These are phyloP conservation scores for Maniola hyperantus DNA, from an alignment of 2,888 invertebrate species.

Conservation along the genomic window DNA sequence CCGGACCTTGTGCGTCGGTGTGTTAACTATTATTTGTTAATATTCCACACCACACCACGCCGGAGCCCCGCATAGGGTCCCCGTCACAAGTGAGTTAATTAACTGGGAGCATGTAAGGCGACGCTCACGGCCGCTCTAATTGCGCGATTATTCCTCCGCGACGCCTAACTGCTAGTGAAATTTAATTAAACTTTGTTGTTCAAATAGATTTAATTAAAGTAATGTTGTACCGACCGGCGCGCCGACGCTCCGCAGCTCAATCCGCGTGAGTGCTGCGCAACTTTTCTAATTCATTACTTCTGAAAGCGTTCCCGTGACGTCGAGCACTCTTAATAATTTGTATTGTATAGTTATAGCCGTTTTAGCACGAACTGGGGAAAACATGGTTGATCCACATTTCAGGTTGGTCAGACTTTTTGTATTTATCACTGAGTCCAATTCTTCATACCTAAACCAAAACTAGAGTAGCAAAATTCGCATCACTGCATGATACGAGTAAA, in stretches of 20 bases:
- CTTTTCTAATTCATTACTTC: conserved; percentile 83
- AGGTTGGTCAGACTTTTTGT: not conserved
- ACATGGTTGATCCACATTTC: conserved; percentile 7
- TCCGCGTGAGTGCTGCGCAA: conserved; percentile 82
- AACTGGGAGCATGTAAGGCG: conserved; percentile 81
- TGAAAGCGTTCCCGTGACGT: conserved; percentile 82
- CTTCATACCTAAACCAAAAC: not conserved
- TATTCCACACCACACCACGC: conserved; percentile 15
- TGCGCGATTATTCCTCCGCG: conserved; percentile 82
- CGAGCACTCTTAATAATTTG: conserved; percentile 82
- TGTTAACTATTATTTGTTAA: conserved; percentile 24
- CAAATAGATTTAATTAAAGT: conserved; percentile 85
- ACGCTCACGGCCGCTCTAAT: conserved; percentile 82
- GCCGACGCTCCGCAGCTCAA: conserved; percentile 76
- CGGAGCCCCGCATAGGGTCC: conserved; percentile 12
- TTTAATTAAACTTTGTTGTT: conserved; percentile 85
- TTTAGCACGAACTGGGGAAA: conserved; percentile 53
- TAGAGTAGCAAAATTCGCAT: too few relatives aligned
- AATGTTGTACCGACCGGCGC: conserved; percentile 79
- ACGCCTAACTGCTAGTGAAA: conserved; percentile 83
- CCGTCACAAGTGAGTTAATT: conserved; percentile 74
- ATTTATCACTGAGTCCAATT: not conserved
- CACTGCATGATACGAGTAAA: too few relatives aligned
- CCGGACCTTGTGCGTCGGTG: conserved; percentile 3
- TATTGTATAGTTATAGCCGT: conserved; percentile 76